These are phyloP conservation scores for Metallyticus violacea DNA, from an alignment of 2,888 invertebrate species.

Conservation along the genomic window DNA sequence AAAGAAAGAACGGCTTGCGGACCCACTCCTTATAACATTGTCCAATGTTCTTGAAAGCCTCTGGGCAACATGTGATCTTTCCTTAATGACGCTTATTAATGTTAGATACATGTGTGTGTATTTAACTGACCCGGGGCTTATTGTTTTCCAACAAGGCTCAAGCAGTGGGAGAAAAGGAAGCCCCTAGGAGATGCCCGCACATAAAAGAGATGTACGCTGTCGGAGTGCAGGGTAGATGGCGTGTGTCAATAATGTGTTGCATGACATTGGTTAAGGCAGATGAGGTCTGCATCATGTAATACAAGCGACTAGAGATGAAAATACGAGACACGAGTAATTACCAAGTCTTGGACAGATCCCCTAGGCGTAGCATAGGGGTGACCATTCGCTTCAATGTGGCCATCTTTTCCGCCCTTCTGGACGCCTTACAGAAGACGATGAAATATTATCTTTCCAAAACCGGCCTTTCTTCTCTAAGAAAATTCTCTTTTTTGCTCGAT, in stretches of 20 bases:
- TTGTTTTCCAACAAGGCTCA: neutral
- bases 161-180: neutral
- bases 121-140: neutral
- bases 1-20: too few relatives aligned
- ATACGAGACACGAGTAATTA: neutral
- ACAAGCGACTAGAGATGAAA: neutral
- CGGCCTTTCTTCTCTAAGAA: too few relatives aligned
- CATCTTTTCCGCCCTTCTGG: too few relatives aligned
- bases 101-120: neutral
- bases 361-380: neutral
- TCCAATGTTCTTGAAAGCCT: neutral
- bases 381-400: neutral
- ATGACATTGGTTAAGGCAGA: neutral
- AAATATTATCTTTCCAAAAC: too few relatives aligned
- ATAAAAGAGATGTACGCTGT: too few relatives aligned
- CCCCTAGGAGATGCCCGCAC: too few relatives aligned
- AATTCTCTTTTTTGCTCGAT: too few relatives aligned
- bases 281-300: neutral
- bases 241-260: neutral
- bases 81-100: neutral
- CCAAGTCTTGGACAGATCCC: neutral
- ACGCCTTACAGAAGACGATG: too few relatives aligned
- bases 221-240: neutral
- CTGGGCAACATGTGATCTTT: neutral
- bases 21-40: neutral